These are phyloP conservation scores for Hypolimnas misippus DNA, from an alignment of 2,888 invertebrate species.

Conservation along the genomic window DNA sequence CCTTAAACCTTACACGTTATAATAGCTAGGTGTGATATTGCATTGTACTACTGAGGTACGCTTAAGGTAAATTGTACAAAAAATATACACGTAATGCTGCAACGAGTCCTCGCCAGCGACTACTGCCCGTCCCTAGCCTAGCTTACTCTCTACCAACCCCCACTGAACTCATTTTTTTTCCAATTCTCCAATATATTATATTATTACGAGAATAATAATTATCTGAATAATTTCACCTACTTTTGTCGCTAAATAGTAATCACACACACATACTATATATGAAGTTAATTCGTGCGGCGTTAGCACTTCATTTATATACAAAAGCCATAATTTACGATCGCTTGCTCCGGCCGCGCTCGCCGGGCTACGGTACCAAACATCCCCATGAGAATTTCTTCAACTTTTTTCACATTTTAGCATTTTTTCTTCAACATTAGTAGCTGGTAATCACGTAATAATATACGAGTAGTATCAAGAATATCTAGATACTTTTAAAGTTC, in stretches of 20 bases:
- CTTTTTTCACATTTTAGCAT: background rate
- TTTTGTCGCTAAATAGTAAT: background rate
- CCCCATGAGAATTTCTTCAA: background rate
- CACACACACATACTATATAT: background rate
- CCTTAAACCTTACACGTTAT: background rate
- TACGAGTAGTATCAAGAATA: background rate
- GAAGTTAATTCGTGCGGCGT: constrained; percentile 1
- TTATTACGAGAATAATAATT: background rate
- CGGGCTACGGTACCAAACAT: too few relatives aligned
- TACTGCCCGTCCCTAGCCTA: constrained; percentile 11
- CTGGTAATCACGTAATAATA: background rate
- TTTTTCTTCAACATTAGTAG: background rate
- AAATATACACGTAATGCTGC: constrained; percentile 16
- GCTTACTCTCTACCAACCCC: constrained; percentile 5
- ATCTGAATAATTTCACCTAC: background rate
- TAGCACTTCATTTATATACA: constrained; percentile 14
- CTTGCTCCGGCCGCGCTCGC: too few relatives aligned
- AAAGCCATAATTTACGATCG: background rate
- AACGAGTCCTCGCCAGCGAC: constrained; percentile 16
- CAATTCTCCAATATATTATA: background rate
- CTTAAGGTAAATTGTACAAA: constrained; percentile 17
- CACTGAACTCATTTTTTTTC: background rate
- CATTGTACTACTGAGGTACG: constrained; percentile 9
- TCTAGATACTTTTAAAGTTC: background rate
- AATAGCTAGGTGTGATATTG: constrained; percentile 18